Evolutionary conservation across 2,797 vertebrate species (phyloP).

Genomic region (Psittacula echo): DNA sequence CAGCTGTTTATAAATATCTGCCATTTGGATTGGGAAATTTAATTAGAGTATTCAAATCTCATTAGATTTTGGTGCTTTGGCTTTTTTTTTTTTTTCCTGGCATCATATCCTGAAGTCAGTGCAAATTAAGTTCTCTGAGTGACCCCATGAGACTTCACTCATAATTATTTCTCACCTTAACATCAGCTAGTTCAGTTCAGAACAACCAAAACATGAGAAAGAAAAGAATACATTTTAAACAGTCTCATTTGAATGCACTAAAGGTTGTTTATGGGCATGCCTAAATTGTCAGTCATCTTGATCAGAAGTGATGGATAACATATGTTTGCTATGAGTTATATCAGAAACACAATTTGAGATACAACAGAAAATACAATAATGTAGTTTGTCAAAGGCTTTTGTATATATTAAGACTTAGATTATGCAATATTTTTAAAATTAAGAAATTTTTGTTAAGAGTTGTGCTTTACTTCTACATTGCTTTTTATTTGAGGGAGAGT

Average conservation of each 20-base stretch:
- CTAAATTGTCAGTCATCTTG: background rate
- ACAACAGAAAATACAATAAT: background rate
- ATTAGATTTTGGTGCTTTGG: conserved; percentile 13
- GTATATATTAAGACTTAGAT: background rate
- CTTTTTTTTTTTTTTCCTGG: background rate
- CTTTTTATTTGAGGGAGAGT: background rate
- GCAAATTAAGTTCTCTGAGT: conserved; percentile 21
- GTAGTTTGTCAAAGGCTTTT: background rate
- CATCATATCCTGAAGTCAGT: conserved; percentile 17
- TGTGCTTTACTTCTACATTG: background rate
- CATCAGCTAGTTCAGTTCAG: background rate
- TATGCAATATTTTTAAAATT: background rate
- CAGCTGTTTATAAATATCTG: conserved; percentile 27
- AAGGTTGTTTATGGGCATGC: background rate
- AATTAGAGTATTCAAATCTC: conserved; percentile 28
- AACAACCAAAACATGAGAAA: background rate
- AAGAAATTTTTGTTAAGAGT: background rate
- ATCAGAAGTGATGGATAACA: background rate
- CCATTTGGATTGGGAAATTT: background rate
- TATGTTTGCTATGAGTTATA: background rate
- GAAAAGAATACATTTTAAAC: background rate
- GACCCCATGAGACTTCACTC: background rate
- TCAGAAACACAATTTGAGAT: background rate
- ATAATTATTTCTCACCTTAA: conserved; percentile 49
- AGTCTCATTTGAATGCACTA: background rate